These are phyloP conservation scores for Papio anubis DNA, from an alignment of 2,113 vertebrate genomes.

Conservation along the genomic window DNA sequence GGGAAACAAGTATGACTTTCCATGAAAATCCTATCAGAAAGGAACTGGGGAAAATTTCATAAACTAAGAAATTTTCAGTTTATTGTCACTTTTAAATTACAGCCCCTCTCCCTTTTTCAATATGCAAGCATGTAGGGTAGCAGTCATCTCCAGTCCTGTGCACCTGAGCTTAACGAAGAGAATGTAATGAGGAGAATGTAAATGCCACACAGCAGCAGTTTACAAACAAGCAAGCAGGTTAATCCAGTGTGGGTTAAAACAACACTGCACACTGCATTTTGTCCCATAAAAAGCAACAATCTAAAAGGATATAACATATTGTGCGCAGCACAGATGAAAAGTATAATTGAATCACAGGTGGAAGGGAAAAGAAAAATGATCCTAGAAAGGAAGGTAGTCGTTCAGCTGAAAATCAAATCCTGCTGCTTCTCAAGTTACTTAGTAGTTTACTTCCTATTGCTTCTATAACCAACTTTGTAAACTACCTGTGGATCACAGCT, in stretches of 20 bases:
- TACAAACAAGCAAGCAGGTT: background rate
- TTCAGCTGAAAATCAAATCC: background rate
- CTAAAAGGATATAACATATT: background rate
- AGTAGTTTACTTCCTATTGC: background rate
- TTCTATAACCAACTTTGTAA: background rate
- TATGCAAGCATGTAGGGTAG: accelerated
- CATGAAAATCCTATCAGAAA: background rate
- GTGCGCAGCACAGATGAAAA: background rate
- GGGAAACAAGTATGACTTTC: background rate
- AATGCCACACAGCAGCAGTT: accelerated
- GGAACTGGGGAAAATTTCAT: background rate
- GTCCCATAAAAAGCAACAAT: background rate
- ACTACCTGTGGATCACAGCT: background rate
- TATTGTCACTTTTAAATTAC: accelerated
- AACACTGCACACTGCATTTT: background rate
- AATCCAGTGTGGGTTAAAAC: background rate
- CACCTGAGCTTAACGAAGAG: no score
- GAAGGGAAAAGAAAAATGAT: background rate
- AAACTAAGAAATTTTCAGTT: background rate
- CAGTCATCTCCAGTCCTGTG: no score
- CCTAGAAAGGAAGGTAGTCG: background rate
- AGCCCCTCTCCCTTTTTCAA: background rate
- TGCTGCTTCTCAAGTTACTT: background rate
- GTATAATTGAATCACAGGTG: background rate
- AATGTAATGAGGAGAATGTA: background rate